Evolutionary conservation across 2,113 vertebrate species (phyloP).

Genomic region (Pheucticus melanocephalus): DNA sequence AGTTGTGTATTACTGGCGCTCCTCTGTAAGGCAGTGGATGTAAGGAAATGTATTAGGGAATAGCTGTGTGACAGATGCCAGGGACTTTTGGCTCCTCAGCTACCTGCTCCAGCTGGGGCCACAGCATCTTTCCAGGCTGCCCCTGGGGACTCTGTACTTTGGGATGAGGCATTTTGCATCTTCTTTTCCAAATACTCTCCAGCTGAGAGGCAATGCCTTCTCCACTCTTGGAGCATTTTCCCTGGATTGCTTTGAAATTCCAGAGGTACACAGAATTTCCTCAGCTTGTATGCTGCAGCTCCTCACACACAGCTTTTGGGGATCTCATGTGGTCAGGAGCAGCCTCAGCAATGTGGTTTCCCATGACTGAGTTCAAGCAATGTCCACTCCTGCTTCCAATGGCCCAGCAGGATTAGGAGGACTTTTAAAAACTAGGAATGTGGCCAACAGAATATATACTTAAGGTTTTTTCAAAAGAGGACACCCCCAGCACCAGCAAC

Average conservation of each 20-base stretch:
- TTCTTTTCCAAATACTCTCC: background rate
- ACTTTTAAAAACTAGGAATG: background rate
- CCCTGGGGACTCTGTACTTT: accelerated
- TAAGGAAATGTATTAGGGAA: background rate
- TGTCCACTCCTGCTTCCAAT: background rate
- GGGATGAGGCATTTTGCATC: background rate
- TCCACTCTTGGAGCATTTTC: background rate
- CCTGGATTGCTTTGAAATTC: background rate
- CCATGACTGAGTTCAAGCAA: background rate
- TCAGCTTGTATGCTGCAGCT: background rate
- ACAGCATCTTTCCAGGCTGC: background rate
- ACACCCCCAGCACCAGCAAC: background rate
- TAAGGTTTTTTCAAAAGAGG: background rate
- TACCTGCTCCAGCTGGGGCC: background rate
- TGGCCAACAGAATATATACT: background rate
- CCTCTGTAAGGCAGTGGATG: background rate
- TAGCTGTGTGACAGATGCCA: background rate
- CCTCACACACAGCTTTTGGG: background rate
- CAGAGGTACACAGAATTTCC: background rate
- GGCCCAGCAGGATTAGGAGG: background rate
- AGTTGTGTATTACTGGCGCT: background rate
- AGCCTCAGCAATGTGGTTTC: background rate
- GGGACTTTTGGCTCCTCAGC: background rate
- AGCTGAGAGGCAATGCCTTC: background rate
- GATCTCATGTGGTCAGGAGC: accelerated